Evolutionary conservation across 2,797 vertebrate genomes (phyloP).

Genomic region (Hylomyscus alleni): DNA sequence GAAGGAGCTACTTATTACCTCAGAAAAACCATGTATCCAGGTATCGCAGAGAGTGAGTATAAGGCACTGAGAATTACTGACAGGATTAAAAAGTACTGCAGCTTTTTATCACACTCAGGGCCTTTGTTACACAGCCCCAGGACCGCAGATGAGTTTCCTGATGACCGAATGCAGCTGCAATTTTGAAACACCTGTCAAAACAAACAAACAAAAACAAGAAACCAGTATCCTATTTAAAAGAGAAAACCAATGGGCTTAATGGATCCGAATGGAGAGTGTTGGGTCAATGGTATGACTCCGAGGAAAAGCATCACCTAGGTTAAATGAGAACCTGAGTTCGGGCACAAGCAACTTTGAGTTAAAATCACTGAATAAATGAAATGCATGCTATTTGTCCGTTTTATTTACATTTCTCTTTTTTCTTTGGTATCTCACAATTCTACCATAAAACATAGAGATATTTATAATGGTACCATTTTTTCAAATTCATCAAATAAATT

Average conservation of each 20-base stretch:
- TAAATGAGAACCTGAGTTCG: not conserved
- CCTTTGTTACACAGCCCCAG: conserved; percentile 92
- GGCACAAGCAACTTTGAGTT: not conserved
- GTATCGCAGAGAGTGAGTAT: conserved; percentile 93
- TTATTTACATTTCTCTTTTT: not conserved
- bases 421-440: not conserved
- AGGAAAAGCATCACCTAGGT: not conserved
- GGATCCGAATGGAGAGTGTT: not conserved
- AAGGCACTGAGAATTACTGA: conserved; percentile 93
- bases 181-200: conserved; percentile 93
- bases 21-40: conserved; percentile 96
- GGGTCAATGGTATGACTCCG: no score
- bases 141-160: conserved; percentile 90
- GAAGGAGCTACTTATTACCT: conserved; percentile 87
- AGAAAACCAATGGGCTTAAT: not conserved
- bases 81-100: conserved; percentile 93
- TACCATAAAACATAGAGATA: not conserved
- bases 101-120: conserved; percentile 91
- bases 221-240: not conserved
- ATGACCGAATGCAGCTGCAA: conserved; percentile 92
- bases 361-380: not conserved
- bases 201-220: conserved; percentile 9
- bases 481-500: conserved; percentile 26
- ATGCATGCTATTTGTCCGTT: not conserved
- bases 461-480: not conserved